phyloP scores from a whole-genome alignment of 2,888 invertebrate species.

The Ectemnius lituratus region DNA sequence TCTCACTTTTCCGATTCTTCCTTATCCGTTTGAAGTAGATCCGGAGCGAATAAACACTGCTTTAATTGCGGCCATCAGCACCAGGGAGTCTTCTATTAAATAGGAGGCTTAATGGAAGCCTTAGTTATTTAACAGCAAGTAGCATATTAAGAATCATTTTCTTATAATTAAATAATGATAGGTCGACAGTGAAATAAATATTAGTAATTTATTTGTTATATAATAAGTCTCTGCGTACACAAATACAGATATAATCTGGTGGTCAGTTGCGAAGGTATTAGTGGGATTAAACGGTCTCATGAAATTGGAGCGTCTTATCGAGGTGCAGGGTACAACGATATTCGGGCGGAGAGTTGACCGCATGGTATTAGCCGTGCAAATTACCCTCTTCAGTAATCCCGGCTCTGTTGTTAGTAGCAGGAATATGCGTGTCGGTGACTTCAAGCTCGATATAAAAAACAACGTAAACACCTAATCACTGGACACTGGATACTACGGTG shows the following conservation, averaged over 20 bases:
- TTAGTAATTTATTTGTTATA: too few species aligned
- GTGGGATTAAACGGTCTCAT: background rate
- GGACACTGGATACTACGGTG: background rate
- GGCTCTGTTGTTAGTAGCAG: conserved; percentile 1
- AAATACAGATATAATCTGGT: too few species aligned
- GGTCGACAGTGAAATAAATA: too few species aligned
- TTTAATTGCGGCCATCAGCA: too few species aligned
- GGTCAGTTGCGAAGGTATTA: too few species aligned
- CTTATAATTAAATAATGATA: too few species aligned
- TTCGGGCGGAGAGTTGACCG: background rate
- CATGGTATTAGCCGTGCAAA: conserved; percentile 14
- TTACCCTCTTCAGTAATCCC: conserved; percentile 10
- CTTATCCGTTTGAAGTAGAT: too few species aligned
- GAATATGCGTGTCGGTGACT: conserved; percentile 10
- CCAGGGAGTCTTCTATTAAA: too few species aligned
- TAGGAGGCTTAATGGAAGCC: background rate
- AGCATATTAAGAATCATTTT: too few species aligned
- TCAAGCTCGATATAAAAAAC: conserved; percentile 14
- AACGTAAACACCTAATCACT: background rate
- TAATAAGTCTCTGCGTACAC: too few species aligned
- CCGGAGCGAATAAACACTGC: too few species aligned
- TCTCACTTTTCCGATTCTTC: background rate
- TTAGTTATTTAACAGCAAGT: too few species aligned
- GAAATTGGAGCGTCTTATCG: conserved; percentile 8
- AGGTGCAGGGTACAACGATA: conserved; percentile 10